Base-by-base conservation (phyloP, 1,140 invertebrate genomes). In the Scaptodrosophila lebanonensis region DNA sequence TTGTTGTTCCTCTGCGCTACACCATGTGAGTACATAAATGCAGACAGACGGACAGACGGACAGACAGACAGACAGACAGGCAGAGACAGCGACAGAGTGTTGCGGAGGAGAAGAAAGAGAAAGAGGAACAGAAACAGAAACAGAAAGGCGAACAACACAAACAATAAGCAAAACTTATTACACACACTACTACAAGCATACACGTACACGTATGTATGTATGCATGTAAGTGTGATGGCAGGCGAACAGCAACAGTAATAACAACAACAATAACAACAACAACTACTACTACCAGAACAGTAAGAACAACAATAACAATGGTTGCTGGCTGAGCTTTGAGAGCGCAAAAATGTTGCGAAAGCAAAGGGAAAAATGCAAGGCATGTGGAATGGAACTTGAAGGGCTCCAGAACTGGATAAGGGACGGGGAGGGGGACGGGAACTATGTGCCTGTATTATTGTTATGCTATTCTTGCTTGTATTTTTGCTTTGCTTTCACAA, bases 131-230 rank as follows among this genome's bases (percentile, higher is more conserved):
- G 17, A 42, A 35, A 30, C 20, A 32, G 18, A 12, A 16, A 3
- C 6, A 25, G 5, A 16, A 13, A 13, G 30, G 9, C 3, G 33
- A 6, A 20, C 30, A 52, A 64, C 60, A 51, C 62, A 65, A 65
- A n/a, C n/a, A n/a, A 65, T 65, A 65, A 61, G 49, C 62, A 65
- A 65, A 65, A 20, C 62, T 58, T 65, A 65, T 65, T 61, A 61
- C 61, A 52, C 44, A 48, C n/a, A n/a, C n/a, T n/a, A n/a, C n/a
- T n/a, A n/a, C n/a, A n/a, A n/a, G n/a, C n/a, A 43, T 32, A 54
- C 58, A 35, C 27, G 25, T 27, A 27, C 9, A 5, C 9, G 25
- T 27, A 27, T 27, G 4, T 27, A 9, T 27, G 9, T 27, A 5
- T 27, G 25, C 9, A 27, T 27, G 4, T 27, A 9, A 5, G 25